A percentile compares a stretch with the other conserved stretches of the same genome.
Conservation (phyloP, 2,113 vertebrate species). For the Periophthalmus modestus region DNA sequence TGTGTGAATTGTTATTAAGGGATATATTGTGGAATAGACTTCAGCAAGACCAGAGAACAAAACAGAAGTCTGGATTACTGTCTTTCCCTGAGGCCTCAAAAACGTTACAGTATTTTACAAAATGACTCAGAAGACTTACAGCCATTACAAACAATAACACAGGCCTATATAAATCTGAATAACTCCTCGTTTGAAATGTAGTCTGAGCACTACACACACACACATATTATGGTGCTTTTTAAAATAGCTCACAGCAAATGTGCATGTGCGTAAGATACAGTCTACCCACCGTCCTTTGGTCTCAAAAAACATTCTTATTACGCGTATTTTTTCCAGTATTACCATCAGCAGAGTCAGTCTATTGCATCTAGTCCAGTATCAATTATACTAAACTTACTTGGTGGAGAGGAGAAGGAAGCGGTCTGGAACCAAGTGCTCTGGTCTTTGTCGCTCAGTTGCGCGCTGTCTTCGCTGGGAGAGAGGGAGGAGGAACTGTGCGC, state of each 20-base stretch:
- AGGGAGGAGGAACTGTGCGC: conserved; percentile 65
- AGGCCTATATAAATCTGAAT: background rate
- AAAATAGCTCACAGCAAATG: background rate
- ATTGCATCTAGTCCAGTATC: background rate
- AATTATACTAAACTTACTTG: conserved; percentile 70
- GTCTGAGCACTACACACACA: background rate
- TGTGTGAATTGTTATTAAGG: background rate
- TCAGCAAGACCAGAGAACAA: background rate
- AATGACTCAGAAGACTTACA: background rate
- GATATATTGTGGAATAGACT: background rate
- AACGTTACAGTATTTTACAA: background rate
- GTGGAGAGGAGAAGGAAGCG: conserved; percentile 70
- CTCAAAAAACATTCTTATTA: background rate
- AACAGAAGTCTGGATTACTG: background rate
- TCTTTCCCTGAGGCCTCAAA: background rate
- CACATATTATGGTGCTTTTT: background rate
- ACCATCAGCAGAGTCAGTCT: background rate
- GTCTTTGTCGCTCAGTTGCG: conserved; percentile 73
- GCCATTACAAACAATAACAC: background rate
- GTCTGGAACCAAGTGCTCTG: conserved; percentile 75
- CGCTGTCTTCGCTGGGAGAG: conserved; percentile 60
- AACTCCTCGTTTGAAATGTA: background rate
- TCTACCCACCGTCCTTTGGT: background rate
- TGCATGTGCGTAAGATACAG: background rate
- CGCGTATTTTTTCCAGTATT: background rate